These are phyloP conservation scores for Lampropteryx suffumata DNA, from an alignment of 2,888 invertebrate genomes.

Conservation along the genomic window DNA sequence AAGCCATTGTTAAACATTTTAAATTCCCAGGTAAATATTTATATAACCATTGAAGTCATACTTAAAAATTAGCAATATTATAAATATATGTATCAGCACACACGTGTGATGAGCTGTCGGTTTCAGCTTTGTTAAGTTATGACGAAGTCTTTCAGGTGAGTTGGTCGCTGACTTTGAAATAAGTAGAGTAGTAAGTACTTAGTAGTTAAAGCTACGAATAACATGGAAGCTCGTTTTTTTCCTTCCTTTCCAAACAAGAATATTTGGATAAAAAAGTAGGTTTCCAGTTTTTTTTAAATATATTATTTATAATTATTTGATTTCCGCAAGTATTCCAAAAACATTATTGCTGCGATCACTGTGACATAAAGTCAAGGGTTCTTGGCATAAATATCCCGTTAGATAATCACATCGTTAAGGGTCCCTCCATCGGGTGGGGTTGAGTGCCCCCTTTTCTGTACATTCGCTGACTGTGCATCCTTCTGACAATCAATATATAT, in stretches of 20 bases:
- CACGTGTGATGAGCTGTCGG: no score
- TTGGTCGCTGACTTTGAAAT: no score
- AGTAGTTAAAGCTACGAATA: no score
- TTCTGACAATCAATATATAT: neutral
- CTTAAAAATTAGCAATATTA: no score
- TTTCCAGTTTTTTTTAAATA: no score
- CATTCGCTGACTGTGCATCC: conserved; percentile 13
- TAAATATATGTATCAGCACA: no score
- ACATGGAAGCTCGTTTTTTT: no score
- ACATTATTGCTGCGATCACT: conserved; percentile 2
- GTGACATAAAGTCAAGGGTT: conserved; percentile 15
- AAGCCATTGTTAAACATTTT: neutral
- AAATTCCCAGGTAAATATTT: neutral
- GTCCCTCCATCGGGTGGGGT: neutral
- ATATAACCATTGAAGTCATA: neutral
- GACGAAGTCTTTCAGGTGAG: no score
- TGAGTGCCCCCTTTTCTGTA: conserved; percentile 1
- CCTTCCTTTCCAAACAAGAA: no score
- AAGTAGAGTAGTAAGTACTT: no score
- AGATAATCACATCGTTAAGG: conserved; percentile 20
- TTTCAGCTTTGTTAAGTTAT: no score
- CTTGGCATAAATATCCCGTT: conserved; percentile 22
- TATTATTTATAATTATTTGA: neutral
- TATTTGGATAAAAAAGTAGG: no score
- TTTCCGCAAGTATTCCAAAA: neutral